Evolutionary conservation across 2,113 vertebrate species (phyloP).

Genomic region (Xiphorhynchus elegans): DNA sequence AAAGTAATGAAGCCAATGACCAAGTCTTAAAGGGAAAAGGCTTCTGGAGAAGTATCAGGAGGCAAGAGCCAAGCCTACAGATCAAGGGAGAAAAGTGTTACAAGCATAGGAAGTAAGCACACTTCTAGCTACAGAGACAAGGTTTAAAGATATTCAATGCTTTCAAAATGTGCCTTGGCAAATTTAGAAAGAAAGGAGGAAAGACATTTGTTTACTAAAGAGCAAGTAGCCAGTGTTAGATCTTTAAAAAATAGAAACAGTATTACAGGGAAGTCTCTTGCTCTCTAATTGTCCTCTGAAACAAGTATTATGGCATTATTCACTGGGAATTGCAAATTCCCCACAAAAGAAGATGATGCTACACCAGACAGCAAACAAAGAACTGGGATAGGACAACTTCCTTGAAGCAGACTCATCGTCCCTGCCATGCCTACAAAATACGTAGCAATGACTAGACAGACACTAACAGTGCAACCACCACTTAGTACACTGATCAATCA

Average conservation of each 20-base stretch:
- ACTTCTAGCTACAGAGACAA: background rate
- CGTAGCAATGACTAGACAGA: background rate
- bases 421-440: background rate
- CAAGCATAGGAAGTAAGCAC: fast-evolving
- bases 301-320: slow-evolving; percentile 9
- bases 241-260: background rate
- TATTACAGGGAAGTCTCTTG: background rate
- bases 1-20: background rate
- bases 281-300: background rate
- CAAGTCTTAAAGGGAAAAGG: background rate
- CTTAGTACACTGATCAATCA: background rate
- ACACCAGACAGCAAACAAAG: background rate
- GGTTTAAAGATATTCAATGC: background rate
- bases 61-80: background rate
- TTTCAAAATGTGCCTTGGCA: background rate
- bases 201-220: background rate
- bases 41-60: background rate
- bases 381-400: background rate
- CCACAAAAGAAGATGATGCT: background rate
- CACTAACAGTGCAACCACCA: background rate
- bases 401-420: slow-evolving; percentile 2
- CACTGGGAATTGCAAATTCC: background rate
- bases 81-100: background rate
- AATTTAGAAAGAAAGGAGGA: background rate
- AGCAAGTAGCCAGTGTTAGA: fast-evolving